Evolutionary conservation across 2,797 vertebrate genomes (phyloP).

Genomic region (Crenuchus spilurus): DNA sequence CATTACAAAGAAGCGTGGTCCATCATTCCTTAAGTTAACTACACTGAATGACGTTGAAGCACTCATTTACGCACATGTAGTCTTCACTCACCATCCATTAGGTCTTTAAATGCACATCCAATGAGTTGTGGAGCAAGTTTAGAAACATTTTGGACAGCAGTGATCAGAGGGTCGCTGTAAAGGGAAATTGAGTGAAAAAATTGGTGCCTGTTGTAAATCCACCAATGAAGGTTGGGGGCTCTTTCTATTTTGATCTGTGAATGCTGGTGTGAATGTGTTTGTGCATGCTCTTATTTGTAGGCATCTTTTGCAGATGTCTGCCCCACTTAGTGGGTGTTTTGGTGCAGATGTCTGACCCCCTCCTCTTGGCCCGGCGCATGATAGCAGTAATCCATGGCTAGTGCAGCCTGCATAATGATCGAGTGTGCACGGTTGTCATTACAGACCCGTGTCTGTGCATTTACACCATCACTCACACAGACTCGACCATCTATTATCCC

Average conservation of each 20-base stretch:
- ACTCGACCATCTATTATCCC: slow-evolving; percentile 15
- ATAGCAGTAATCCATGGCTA: slow-evolving; percentile 33
- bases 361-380: background rate
- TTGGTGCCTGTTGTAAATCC: slow-evolving; percentile 17
- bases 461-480: background rate
- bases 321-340: slow-evolving; percentile 12
- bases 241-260: background rate
- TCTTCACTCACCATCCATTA: background rate
- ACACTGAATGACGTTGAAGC: too few relatives aligned
- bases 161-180: background rate
- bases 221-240: background rate
- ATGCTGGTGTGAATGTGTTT: background rate
- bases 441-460: background rate
- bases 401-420: slow-evolving; percentile 25
- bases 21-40: too few relatives aligned
- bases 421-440: slow-evolving; percentile 10
- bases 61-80: background rate
- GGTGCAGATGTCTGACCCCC: slow-evolving; percentile 22
- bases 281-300: background rate
- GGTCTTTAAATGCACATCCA: background rate
- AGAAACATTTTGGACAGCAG: background rate
- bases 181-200: slow-evolving; percentile 25
- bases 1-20: too few relatives aligned
- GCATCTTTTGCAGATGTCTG: slow-evolving; percentile 13
- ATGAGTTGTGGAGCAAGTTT: background rate